These are phyloP conservation scores for Caradrina kadenii DNA, from an alignment of 2,888 invertebrate species.

Conservation along the genomic window DNA sequence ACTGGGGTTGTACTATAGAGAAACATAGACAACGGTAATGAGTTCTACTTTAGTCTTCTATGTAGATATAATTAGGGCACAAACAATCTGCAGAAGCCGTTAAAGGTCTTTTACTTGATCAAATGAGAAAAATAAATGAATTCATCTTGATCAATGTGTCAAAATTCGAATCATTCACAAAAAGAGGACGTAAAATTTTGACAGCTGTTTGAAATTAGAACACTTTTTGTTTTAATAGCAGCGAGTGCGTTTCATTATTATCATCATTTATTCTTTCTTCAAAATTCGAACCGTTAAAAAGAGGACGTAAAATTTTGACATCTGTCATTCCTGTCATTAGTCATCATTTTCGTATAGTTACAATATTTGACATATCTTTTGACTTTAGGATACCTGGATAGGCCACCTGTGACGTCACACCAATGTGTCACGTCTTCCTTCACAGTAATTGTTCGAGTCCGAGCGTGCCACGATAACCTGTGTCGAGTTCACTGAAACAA, in stretches of 20 bases:
- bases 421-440: slow-evolving; percentile 29
- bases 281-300: too few relatives aligned
- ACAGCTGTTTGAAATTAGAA: slow-evolving; percentile 25
- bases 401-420: slow-evolving; percentile 22
- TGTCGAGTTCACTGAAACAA: slow-evolving; percentile 19
- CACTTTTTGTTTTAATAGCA: neutral
- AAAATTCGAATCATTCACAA: neutral
- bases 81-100: neutral
- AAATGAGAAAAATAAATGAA: slow-evolving; percentile 3
- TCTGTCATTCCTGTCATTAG: neutral
- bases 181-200: neutral
- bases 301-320: too few relatives aligned
- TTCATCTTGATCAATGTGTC: neutral
- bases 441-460: slow-evolving; percentile 4
- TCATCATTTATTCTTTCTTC: too few relatives aligned
- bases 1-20: too few relatives aligned
- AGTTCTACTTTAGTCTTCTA: neutral
- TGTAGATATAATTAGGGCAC: neutral
- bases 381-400: slow-evolving; percentile 4
- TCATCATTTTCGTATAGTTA: neutral
- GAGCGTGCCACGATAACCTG: slow-evolving; percentile 16
- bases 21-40: neutral
- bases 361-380: neutral
- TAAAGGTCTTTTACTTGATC: neutral
- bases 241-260: too few relatives aligned